Evolutionary conservation across 2,797 vertebrate genomes (phyloP).

Genomic region (Syngnathus rostellatus): DNA sequence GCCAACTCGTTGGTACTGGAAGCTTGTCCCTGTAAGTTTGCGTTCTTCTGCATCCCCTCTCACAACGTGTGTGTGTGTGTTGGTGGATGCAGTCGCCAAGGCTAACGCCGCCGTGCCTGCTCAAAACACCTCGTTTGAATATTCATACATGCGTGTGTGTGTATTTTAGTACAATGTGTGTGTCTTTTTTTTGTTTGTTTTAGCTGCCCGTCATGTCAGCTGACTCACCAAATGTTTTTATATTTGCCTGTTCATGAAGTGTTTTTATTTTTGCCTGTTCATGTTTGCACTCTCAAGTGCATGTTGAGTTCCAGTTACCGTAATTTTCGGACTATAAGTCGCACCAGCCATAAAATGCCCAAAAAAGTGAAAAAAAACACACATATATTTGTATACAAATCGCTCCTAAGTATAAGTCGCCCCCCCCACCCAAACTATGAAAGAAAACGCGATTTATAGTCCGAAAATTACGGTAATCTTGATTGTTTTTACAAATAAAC

Average conservation of each 20-base stretch:
- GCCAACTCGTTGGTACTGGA: conserved; percentile 87
- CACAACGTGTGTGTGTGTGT: background rate
- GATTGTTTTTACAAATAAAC: background rate
- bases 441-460: too few species aligned
- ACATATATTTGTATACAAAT: too few species aligned
- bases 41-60: conserved; percentile 8
- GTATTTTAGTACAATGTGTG: background rate
- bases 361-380: too few species aligned
- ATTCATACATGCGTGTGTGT: conserved; percentile 15
- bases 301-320: background rate
- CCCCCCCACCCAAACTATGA: too few species aligned
- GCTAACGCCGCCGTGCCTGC: conserved; percentile 41
- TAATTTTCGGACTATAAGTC: too few species aligned
- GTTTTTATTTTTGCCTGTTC: conserved; percentile 1
- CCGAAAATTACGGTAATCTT: background rate
- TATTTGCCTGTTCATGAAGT: conserved; percentile 4
- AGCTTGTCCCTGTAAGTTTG: conserved; percentile 86
- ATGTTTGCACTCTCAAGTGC: background rate
- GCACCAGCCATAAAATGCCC: too few species aligned
- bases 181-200: background rate
- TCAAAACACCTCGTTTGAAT: conserved; percentile 30
- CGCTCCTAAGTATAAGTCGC: too few species aligned
- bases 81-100: conserved; percentile 1
- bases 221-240: conserved; percentile 3
- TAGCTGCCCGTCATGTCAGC: conserved; percentile 16